phyloP scores from a whole-genome alignment of 2,113 vertebrate genomes.

The Notarius lentiginosus region DNA sequence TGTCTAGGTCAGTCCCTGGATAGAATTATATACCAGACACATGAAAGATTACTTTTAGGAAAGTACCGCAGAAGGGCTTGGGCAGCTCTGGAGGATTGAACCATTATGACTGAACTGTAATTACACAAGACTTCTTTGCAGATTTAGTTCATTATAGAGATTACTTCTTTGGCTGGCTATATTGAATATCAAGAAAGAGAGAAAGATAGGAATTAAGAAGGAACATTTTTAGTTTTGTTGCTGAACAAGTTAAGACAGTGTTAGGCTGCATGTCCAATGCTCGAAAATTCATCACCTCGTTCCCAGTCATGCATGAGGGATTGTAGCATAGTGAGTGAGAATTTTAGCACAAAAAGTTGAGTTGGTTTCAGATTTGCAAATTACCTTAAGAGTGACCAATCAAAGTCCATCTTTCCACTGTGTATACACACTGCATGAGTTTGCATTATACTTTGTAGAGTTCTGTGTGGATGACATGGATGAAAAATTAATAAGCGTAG shows the following conservation, averaged over 20 bases:
- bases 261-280: not conserved
- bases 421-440: not conserved
- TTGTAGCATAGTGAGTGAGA: not conserved
- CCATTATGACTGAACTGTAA: constrained; percentile 19
- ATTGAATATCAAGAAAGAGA: not conserved
- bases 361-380: not conserved
- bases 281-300: not conserved
- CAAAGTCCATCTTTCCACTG: not conserved
- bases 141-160: constrained; percentile 6
- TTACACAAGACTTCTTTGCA: not conserved
- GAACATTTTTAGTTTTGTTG: not conserved
- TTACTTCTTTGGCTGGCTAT: not conserved
- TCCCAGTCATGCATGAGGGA: not conserved
- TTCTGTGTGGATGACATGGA: not conserved
- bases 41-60: constrained; percentile 7
- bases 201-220: not conserved
- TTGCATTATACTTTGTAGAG: not conserved
- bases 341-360: not conserved
- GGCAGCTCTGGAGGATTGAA: not conserved
- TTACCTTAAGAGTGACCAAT: not conserved
- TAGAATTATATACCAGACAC: constrained; percentile 9
- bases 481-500: not conserved
- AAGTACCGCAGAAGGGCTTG: not conserved
- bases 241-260: constrained; percentile 12
- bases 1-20: constrained; percentile 13